Conservation (phyloP, 2,888 invertebrate genomes). For the Melanostoma mellinum region DNA sequence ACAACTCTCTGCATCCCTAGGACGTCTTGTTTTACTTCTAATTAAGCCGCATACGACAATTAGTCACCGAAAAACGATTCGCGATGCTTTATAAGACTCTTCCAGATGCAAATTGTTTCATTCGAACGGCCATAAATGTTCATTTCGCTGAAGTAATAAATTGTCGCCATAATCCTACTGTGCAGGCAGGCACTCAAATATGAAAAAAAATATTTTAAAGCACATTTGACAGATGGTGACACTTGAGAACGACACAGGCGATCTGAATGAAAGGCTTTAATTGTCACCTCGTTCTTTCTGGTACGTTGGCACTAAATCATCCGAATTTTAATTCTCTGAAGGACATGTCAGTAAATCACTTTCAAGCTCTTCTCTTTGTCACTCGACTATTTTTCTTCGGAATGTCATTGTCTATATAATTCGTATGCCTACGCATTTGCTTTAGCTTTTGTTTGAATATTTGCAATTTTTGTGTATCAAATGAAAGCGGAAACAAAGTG, state of each 20-base stretch:
- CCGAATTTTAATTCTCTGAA: conserved; percentile 59
- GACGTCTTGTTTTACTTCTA: conserved; percentile 55
- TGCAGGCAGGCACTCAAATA: neutral
- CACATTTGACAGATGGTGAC: conserved; percentile 65
- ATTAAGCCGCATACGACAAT: conserved; percentile 60
- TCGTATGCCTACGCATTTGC: conserved; percentile 48
- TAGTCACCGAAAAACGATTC: conserved; percentile 56
- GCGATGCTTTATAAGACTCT: conserved; percentile 31
- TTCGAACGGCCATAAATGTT: conserved; percentile 29
- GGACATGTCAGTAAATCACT: conserved; percentile 65
- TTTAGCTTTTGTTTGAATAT: conserved; percentile 40
- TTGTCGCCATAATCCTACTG: conserved; percentile 52
- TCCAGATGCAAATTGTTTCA: conserved; percentile 56
- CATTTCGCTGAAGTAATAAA: conserved; percentile 58
- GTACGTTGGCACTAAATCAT: conserved; percentile 55
- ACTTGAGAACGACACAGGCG: conserved; percentile 46
- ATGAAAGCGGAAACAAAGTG: conserved; percentile 59
- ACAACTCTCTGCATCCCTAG: conserved; percentile 9
- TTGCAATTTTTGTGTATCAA: conserved; percentile 16
- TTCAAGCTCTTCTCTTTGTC: conserved; percentile 66
- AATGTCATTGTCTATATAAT: conserved; percentile 64
- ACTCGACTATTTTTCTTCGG: conserved; percentile 8
- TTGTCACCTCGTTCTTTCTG: conserved; percentile 57
- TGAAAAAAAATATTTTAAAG: conserved; percentile 3
- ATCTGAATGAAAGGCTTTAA: conserved; percentile 59